Percentiles rank a stretch among this genome's conserved stretches.
Evolutionary conservation across 2,113 vertebrate genomes (phyloP).

Genomic region (Nycticorax nycticorax): DNA sequence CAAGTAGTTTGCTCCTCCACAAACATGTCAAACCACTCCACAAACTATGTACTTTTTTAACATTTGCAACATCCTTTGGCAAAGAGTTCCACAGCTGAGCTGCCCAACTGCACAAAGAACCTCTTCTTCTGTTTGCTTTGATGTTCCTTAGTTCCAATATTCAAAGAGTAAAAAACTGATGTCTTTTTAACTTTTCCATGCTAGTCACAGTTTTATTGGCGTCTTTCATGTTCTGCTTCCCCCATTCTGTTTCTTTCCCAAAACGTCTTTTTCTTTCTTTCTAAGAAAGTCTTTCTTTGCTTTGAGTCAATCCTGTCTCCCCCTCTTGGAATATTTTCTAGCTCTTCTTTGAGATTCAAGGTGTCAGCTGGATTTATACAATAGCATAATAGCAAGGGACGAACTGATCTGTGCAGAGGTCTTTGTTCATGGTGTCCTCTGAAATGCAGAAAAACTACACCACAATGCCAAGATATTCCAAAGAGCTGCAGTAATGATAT

Average conservation of each 20-base stretch:
- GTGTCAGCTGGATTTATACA: neutral
- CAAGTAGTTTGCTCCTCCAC: neutral
- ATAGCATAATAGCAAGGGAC: neutral
- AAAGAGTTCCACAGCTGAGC: neutral
- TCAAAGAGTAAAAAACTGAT: neutral
- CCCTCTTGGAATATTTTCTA: neutral
- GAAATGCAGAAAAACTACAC: neutral
- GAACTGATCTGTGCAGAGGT: neutral
- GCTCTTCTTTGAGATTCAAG: neutral
- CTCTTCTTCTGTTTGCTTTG: neutral
- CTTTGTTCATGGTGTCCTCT: neutral
- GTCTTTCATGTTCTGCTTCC: neutral
- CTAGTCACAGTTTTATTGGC: neutral
- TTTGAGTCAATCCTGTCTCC: neutral
- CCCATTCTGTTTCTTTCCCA: neutral
- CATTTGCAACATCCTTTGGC: neutral
- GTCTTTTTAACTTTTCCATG: neutral
- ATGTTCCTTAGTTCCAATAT: neutral
- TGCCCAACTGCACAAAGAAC: neutral
- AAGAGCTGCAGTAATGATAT: neutral
- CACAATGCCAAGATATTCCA: neutral
- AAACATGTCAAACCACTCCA: neutral
- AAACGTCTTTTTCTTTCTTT: neutral
- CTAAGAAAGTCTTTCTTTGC: neutral
- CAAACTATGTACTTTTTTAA: neutral